Base-by-base conservation (phyloP, 1,140 invertebrate species). In the Drosophila obscura region DNA sequence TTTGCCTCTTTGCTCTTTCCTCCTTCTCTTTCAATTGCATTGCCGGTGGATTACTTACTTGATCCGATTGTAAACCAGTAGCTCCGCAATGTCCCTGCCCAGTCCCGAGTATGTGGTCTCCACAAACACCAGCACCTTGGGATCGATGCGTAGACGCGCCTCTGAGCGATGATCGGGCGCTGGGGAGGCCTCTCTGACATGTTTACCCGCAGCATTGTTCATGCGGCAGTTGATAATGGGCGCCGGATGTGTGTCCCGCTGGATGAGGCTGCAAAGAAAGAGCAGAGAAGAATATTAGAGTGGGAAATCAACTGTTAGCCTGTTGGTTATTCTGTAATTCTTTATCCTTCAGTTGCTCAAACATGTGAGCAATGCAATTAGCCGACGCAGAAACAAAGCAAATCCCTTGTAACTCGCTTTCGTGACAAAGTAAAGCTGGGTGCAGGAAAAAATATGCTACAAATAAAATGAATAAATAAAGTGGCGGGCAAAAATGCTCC, bases 71-170 rank as follows among this genome's bases (percentile, higher is more conserved):
- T 98, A 96, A 85, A 98, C 97, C 50, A 99, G 94, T 45, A 98
- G 93, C 92, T 97, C 96, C n/a, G 96, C 96, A 82, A 99, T 98
- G 91, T 98, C 97, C 77, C 95, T 94, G 43, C 97, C 97, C n/a
- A 98, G 93, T 72, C 95, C 94, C 3, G 97, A 98, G 92, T 98
- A 98, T 45, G 96, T 96, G 13, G 97, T 98, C 93, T 99, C 98
- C n/a, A 98, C 97, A 91, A 99, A 97, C 61, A 99, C 96, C 67
- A 99, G 93, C 66, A 98, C 97, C 92, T 98, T 98, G 28, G 96
- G 95, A 92, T 98, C 97, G 90, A 97, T 96, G 57, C 96, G 94
- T 31, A 97, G 92, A 26, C 96, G 93, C 56, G 96, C 96, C 81
- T 96, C 96, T 22, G 96, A 96, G 45, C 96, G 94, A 92, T 98